Evolutionary conservation across 2,797 vertebrate genomes (phyloP).

Genomic region (Halcyon smyrnensis): DNA sequence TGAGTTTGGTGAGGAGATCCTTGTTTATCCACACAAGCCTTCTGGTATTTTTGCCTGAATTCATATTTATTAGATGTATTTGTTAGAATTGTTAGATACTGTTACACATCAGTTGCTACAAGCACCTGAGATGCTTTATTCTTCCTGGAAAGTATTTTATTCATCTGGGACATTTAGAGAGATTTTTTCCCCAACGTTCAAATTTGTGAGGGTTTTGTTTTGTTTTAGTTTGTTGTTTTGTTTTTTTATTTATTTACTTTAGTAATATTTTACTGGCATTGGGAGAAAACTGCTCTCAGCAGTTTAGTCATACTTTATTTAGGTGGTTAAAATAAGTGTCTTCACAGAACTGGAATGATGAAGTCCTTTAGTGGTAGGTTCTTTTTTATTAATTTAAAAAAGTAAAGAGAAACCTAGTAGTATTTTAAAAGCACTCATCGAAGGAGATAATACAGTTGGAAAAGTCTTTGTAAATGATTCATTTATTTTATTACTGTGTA

Average conservation of each 20-base stretch:
- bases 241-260: too few relatives aligned
- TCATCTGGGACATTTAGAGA: too few relatives aligned
- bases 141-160: too few relatives aligned
- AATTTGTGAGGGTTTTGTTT: background rate
- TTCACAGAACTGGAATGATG: background rate
- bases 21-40: too few relatives aligned
- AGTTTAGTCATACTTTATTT: background rate
- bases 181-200: background rate
- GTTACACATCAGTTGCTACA: too few relatives aligned
- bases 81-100: too few relatives aligned
- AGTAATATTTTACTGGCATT: background rate
- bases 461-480: background rate
- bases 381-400: background rate
- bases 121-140: too few relatives aligned
- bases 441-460: background rate
- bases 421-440: background rate
- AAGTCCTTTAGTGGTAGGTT: background rate
- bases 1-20: too few relatives aligned
- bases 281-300: background rate
- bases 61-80: too few relatives aligned
- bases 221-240: too few relatives aligned
- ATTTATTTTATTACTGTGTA: background rate
- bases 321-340: background rate
- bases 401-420: background rate
- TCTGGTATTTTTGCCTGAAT: too few relatives aligned